A percentile compares a stretch with the other conserved stretches of the same genome.
Evolutionary conservation across 2,113 vertebrate species (phyloP).

Genomic region (Sapayoa aenigma): DNA sequence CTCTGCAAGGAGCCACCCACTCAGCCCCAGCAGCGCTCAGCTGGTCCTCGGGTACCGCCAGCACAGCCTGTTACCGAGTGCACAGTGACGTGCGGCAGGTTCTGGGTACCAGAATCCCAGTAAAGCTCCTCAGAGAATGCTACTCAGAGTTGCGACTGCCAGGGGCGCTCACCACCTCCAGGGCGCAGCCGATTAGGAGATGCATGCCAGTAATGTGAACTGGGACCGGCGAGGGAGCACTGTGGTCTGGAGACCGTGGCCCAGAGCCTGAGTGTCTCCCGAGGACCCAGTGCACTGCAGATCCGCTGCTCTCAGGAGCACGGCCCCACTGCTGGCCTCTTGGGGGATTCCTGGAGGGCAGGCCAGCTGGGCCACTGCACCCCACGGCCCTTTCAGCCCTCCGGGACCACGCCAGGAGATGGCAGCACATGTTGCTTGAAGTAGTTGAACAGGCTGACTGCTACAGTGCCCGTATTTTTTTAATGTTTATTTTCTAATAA

Average conservation of each 20-base stretch:
- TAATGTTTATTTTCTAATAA: accelerated
- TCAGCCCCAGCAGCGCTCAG: accelerated
- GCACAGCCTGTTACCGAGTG: accelerated
- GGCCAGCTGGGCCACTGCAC: neutral
- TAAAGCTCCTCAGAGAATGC: neutral
- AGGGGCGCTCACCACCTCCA: accelerated
- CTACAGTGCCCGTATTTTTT: neutral
- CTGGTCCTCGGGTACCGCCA: accelerated
- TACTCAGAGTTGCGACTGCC: accelerated
- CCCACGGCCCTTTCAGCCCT: accelerated
- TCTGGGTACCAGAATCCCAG: neutral
- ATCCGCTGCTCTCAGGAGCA: accelerated
- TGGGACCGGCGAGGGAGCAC: neutral
- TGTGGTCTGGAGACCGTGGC: neutral
- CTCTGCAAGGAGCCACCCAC: neutral
- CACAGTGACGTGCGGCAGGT: accelerated
- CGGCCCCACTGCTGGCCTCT: accelerated
- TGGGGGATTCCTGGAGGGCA: neutral
- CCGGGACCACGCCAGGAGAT: accelerated
- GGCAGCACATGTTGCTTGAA: accelerated
- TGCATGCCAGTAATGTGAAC: accelerated
- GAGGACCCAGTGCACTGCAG: accelerated
- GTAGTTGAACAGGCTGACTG: accelerated
- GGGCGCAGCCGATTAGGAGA: too few relatives aligned
- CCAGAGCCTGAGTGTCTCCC: neutral